Evolutionary conservation across 1,140 invertebrate genomes (phyloP), one percentile per base, ranked within the genome.

Genomic region (Palaemon carinicauda): DNA sequence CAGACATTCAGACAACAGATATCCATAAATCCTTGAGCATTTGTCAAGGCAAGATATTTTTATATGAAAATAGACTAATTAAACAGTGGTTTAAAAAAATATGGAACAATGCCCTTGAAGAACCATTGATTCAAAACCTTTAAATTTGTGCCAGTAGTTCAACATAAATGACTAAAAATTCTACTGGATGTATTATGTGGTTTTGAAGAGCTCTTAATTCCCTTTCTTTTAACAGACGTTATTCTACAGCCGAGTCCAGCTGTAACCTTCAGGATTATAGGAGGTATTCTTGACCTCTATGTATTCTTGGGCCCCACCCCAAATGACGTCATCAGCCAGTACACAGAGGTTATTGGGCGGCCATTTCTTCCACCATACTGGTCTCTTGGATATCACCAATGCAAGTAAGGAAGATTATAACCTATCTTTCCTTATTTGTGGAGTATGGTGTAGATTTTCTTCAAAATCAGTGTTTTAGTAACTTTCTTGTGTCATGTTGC

Each of bases 361-460:
- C 91, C 92, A 0, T 90, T 90, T 81, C 91, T 93, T 89, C 92
- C 92, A 15, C 93, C 93, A 33, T 93, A 93, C 82, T 93, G 92
- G 92, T 89, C 91, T 10, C 89, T 93, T 19, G 93, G 93, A 19
- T 93, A 93, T 87, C 93, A 93, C 81, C 90, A 93, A 14, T 93
- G 91, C 90, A 90, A 92, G 78, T 93, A 90, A 74, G 80, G 41
- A 74, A 71, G 41, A 41, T 12, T 41, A 12, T 41, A 41, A 41
- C 12, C 12, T 41, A 41, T 41, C 41, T 41, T 12, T 41, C 7
- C 41, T n/a, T n/a, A n/a, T n/a, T n/a, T n/a, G n/a, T n/a, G n/a
- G n/a, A n/a, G n/a, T n/a, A n/a, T n/a, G n/a, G n/a, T n/a, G n/a
- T n/a, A n/a, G n/a, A n/a, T n/a, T n/a, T n/a, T n/a, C n/a, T n/a